Evolutionary conservation across 2,888 invertebrate genomes (phyloP).

Genomic region (Drosophila nr. perissopoda): DNA sequence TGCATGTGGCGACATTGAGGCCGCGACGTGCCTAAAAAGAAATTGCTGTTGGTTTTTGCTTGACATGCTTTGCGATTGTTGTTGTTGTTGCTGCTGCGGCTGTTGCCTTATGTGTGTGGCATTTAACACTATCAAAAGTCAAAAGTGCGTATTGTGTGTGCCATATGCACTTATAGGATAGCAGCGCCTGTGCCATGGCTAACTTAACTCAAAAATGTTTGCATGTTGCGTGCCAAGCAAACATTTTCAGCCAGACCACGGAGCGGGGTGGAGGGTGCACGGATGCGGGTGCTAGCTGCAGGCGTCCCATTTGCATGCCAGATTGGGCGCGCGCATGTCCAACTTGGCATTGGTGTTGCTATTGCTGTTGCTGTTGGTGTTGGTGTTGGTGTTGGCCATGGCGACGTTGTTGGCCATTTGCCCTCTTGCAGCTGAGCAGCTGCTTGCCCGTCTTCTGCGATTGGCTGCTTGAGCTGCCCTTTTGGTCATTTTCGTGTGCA

Average conservation of each 20-base stretch:
- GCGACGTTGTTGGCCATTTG: constrained; percentile 63
- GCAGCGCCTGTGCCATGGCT: constrained; percentile 25
- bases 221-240: constrained; percentile 84
- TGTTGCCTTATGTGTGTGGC: constrained; percentile 65
- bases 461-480: constrained; percentile 66
- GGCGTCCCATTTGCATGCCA: constrained; percentile 75
- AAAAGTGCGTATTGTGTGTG: constrained; percentile 72
- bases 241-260: constrained; percentile 67
- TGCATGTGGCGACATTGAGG: constrained; percentile 58
- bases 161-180: constrained; percentile 61
- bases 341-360: constrained; percentile 55
- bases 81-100: constrained; percentile 16
- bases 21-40: constrained; percentile 78
- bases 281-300: constrained; percentile 22
- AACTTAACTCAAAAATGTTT: constrained; percentile 79
- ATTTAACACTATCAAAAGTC: constrained; percentile 79
- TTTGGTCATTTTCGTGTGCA: constrained; percentile 70
- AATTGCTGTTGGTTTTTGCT: constrained; percentile 65
- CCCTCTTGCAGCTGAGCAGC: constrained; percentile 53
- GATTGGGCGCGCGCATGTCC: constrained; percentile 79
- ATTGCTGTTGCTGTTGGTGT: constrained; percentile 13
- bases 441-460: constrained; percentile 59
- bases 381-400: constrained; percentile 43
- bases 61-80: constrained; percentile 61
- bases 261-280: not conserved